Evolutionary conservation across 2,113 vertebrate genomes (phyloP).

Genomic region (Pteropus alecto): DNA sequence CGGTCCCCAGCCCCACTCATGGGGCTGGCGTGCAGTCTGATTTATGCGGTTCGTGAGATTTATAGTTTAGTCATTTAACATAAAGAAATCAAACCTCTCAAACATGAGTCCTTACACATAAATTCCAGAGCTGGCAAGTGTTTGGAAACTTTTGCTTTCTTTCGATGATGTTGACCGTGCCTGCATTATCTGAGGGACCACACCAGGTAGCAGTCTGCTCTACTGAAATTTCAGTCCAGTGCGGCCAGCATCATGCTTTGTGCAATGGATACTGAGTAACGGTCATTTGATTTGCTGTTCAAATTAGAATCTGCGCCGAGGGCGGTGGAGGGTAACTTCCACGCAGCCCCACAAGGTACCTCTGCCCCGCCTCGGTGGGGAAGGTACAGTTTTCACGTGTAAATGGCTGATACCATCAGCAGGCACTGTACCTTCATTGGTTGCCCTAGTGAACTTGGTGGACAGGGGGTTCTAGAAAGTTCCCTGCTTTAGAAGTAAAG

Average conservation of each 20-base stretch:
- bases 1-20: constrained; percentile 25
- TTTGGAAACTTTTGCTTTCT: constrained; percentile 57
- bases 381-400: not conserved
- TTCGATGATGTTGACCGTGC: not conserved
- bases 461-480: not conserved
- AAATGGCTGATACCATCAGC: not conserved
- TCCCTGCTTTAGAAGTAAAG: not conserved
- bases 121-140: constrained; percentile 59
- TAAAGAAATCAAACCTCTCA: constrained; percentile 58
- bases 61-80: constrained; percentile 63
- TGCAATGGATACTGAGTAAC: accelerated
- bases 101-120: constrained; percentile 58
- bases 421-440: not conserved
- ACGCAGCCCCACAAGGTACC: not conserved
- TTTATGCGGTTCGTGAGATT: constrained; percentile 66
- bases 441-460: not conserved
- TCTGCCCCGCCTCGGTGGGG: not conserved
- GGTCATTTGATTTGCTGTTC: not conserved
- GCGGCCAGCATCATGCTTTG: accelerated
- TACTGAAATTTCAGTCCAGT: accelerated
- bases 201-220: not conserved
- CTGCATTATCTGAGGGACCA: not conserved
- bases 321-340: not conserved
- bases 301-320: not conserved
- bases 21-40: constrained; percentile 56